These are phyloP conservation scores for Vicugna pacos DNA, from an alignment of 2,113 vertebrate species.

Conservation along the genomic window DNA sequence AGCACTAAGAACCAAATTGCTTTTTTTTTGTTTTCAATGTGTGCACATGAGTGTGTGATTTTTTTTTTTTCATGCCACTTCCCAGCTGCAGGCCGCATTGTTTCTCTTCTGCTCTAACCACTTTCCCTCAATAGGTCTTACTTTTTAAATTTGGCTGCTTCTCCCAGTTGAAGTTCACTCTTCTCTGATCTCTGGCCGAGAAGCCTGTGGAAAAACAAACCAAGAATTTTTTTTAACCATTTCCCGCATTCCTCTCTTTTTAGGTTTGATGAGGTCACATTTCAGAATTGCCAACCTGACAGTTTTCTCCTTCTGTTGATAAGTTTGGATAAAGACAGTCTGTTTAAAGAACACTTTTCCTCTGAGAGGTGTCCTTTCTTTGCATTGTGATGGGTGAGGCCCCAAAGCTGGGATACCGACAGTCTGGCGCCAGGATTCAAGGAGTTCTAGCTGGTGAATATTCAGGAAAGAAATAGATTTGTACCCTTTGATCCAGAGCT, in stretches of 20 bases:
- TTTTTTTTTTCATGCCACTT: not conserved
- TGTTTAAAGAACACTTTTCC: not conserved
- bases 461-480: conserved; percentile 34
- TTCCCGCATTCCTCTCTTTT: not conserved
- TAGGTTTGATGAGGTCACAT: conserved; percentile 17
- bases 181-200: not conserved
- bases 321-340: not conserved
- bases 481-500: conserved; percentile 31
- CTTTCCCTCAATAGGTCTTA: not conserved
- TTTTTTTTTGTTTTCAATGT: not conserved
- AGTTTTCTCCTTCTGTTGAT: not conserved
- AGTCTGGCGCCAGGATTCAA: conserved; percentile 2
- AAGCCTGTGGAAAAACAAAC: not conserved
- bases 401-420: not conserved
- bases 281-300: not conserved
- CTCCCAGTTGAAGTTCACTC: not conserved
- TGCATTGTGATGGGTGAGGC: not conserved
- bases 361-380: not conserved
- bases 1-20: not conserved
- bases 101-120: not conserved
- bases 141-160: not conserved
- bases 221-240: not conserved
- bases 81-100: fast-evolving
- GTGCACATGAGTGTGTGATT: fast-evolving
- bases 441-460: not conserved